Conservation (phyloP, 2,113 vertebrate species). For the Egretta garzetta region DNA sequence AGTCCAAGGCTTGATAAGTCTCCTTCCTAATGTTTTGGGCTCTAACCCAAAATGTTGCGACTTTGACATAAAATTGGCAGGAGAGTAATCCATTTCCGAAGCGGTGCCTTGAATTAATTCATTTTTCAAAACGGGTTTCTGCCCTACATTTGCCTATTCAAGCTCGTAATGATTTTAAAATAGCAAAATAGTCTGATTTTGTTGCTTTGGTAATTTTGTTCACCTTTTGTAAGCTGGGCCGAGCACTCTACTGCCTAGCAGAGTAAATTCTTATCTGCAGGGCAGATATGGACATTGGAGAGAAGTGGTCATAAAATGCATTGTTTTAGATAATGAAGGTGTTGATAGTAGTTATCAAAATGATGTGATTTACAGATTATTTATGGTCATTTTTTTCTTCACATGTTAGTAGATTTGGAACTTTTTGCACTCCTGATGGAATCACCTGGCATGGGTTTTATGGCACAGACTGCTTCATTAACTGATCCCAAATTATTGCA, state of each 20-base stretch:
- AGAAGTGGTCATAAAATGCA: neutral
- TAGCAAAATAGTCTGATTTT: neutral
- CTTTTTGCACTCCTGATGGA: neutral
- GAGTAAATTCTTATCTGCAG: neutral
- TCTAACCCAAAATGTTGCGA: neutral
- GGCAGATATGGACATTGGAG: neutral
- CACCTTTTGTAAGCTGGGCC: neutral
- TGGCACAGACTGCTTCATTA: neutral
- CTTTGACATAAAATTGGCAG: constrained; percentile 3
- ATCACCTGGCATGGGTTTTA: neutral
- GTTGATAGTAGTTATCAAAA: neutral
- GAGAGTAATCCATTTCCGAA: neutral
- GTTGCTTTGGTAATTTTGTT: neutral
- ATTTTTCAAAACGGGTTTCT: neutral
- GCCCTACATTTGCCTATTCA: neutral
- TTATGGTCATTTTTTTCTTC: neutral
- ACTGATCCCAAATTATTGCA: neutral
- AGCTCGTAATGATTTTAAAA: neutral
- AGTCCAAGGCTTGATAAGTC: neutral
- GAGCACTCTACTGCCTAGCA: neutral
- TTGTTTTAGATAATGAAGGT: neutral
- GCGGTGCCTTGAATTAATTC: neutral
- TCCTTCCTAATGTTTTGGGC: neutral
- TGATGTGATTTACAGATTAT: neutral
- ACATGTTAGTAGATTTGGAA: neutral